A percentile compares a stretch with the other conserved stretches of the same genome.
Evolutionary conservation across 1,140 invertebrate genomes (phyloP).

Genomic region (Cydia splendana): DNA sequence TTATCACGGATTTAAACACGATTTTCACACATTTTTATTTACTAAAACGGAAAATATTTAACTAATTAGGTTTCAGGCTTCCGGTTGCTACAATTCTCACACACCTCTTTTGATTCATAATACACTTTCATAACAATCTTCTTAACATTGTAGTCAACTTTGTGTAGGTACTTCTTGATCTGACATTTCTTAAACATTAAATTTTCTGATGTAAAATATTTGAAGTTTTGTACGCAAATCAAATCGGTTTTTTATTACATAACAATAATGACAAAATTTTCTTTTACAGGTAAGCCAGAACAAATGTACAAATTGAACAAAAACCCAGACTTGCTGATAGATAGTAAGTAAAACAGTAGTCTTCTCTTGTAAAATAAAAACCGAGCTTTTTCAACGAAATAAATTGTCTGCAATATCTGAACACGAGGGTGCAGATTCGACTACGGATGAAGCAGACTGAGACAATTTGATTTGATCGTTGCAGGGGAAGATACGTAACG

Average conservation of each 20-base stretch:
- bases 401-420: neutral
- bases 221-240: no score
- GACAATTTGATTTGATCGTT: constrained; percentile 35
- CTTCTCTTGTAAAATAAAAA: neutral
- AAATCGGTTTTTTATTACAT: no score
- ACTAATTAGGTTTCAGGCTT: no score
- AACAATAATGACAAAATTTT: neutral
- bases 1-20: no score
- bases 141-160: no score
- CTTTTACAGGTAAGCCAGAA: neutral
- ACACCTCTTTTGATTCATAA: no score
- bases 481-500: neutral
- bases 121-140: neutral
- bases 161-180: no score
- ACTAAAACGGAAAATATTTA: no score
- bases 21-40: no score
- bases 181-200: no score
- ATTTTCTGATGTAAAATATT: no score
- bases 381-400: neutral
- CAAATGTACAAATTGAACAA: neutral
- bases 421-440: constrained; percentile 12
- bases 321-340: neutral
- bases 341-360: neutral
- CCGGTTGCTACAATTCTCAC: no score
- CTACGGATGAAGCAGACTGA: constrained; percentile 32